These are phyloP conservation scores for Drosophila watanabei DNA, from an alignment of 1,140 invertebrate genomes.

Conservation along the genomic window DNA sequence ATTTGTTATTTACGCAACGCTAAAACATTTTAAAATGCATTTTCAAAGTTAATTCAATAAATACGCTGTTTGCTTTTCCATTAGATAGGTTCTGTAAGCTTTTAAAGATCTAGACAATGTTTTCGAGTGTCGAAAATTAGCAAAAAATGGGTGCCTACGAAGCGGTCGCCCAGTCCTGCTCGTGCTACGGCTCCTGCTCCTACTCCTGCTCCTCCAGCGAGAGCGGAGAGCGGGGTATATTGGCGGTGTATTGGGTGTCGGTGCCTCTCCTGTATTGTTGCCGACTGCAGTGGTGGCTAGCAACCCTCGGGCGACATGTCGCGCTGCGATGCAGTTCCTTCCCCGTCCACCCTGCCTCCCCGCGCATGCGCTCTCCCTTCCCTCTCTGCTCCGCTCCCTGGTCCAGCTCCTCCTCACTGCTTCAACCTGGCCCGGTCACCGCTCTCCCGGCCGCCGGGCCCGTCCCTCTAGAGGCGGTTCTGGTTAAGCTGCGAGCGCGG, in stretches of 20 bases:
- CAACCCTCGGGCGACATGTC: slow-evolving; percentile 51
- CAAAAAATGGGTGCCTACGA: slow-evolving; percentile 57
- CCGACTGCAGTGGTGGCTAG: slow-evolving; percentile 41
- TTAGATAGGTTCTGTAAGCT: slow-evolving; percentile 63
- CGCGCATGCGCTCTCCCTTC: slow-evolving; percentile 14
- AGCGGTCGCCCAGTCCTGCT: slow-evolving; percentile 15
- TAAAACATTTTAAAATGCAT: slow-evolving; percentile 84
- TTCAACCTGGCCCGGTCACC: slow-evolving; percentile 56
- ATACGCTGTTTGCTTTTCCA: slow-evolving; percentile 57
- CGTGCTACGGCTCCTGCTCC: slow-evolving; percentile 10
- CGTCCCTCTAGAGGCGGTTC: slow-evolving; percentile 77
- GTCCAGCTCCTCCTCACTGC: slow-evolving; percentile 24
- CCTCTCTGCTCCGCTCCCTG: neutral
- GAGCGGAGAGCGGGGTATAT: slow-evolving; percentile 13
- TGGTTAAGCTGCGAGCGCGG: slow-evolving; percentile 83
- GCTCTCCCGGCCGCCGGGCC: slow-evolving; percentile 42
- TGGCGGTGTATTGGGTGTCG: slow-evolving; percentile 15
- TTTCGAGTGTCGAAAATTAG: slow-evolving; percentile 71
- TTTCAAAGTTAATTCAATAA: slow-evolving; percentile 77
- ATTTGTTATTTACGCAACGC: slow-evolving; percentile 64
- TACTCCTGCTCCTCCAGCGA: slow-evolving; percentile 1
- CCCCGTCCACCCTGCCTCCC: slow-evolving; percentile 20
- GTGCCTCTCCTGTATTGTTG: slow-evolving; percentile 23
- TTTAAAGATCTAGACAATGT: slow-evolving; percentile 76
- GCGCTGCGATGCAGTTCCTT: slow-evolving; percentile 36